Evolutionary conservation across 2,888 invertebrate genomes (phyloP).

Genomic region (Pegoplata infirma): DNA sequence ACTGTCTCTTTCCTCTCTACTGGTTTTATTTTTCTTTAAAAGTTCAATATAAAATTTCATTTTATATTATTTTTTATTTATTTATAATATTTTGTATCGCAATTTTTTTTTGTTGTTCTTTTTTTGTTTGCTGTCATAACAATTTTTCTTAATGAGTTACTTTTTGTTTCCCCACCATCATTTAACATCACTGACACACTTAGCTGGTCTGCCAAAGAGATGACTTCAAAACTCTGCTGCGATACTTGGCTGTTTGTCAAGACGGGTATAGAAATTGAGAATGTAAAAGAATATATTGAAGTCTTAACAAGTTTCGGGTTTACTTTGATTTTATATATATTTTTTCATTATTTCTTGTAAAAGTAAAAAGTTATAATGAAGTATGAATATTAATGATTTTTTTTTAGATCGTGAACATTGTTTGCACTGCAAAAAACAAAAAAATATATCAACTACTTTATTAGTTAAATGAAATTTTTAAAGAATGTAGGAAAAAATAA

Average conservation of each 20-base stretch:
- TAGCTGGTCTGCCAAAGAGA: slow-evolving; percentile 39
- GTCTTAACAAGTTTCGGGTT: neutral
- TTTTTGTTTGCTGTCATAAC: neutral
- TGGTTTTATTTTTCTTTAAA: neutral
- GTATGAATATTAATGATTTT: slow-evolving; percentile 8
- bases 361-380: slow-evolving; percentile 10
- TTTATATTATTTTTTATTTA: neutral
- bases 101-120: neutral
- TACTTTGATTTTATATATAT: too few species aligned
- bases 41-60: neutral
- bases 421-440: neutral
- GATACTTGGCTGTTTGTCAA: slow-evolving; percentile 32
- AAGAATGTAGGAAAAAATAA: neutral
- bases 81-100: neutral
- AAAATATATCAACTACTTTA: neutral
- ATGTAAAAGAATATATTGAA: neutral
- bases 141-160: neutral
- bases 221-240: neutral
- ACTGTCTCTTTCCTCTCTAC: neutral
- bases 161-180: neutral
- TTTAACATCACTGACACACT: slow-evolving; percentile 34
- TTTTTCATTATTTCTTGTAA: too few species aligned
- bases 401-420: neutral
- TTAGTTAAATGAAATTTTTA: neutral
- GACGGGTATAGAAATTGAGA: slow-evolving; percentile 1